A percentile compares a stretch with the other conserved stretches of the same genome.
Evolutionary conservation across 1,140 invertebrate genomes (phyloP).

Genomic region (Lepidurus arcticus): DNA sequence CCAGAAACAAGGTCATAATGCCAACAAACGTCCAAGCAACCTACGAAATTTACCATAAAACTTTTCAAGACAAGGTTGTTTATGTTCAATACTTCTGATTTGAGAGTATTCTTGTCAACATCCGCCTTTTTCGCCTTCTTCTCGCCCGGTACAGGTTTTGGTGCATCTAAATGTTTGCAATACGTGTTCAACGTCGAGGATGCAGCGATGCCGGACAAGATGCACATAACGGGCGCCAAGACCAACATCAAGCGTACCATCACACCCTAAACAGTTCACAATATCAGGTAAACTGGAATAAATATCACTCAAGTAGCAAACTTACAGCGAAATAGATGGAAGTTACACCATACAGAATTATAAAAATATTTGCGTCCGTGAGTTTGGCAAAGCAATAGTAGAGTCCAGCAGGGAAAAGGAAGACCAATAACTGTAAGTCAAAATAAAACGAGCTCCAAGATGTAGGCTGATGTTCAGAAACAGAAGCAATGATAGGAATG

Average conservation of each 20-base stretch:
- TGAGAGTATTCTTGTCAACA: constrained; percentile 26
- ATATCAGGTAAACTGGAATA: background rate
- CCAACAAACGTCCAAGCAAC: constrained; percentile 78
- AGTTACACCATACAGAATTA: constrained; percentile 93
- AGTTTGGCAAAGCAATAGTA: constrained; percentile 93
- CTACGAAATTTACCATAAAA: constrained; percentile 46
- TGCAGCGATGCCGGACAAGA: constrained; percentile 87
- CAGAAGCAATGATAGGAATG: constrained; percentile 97
- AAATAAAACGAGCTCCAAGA: constrained; percentile 99
- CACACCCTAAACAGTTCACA: constrained; percentile 64
- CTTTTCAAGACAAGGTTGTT: constrained; percentile 23
- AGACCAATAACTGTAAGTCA: constrained; percentile 90
- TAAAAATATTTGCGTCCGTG: constrained; percentile 94
- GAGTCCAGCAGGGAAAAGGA: constrained; percentile 89
- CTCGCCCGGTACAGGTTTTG: constrained; percentile 37
- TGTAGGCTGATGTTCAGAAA: constrained; percentile 97
- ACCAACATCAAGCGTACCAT: constrained; percentile 99
- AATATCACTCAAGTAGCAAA: constrained; percentile 37
- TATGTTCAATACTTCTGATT: constrained; percentile 23
- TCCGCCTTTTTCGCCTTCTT: constrained; percentile 41
- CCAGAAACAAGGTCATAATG: constrained; percentile 75
- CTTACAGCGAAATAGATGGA: constrained; percentile 97
- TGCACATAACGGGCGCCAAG: constrained; percentile 95
- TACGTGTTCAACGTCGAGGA: constrained; percentile 84
- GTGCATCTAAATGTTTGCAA: constrained; percentile 73